A percentile compares a stretch with the other conserved stretches of the same genome.
Conservation (phyloP, 2,888 invertebrate species). For the Ormyrus labotus region DNA sequence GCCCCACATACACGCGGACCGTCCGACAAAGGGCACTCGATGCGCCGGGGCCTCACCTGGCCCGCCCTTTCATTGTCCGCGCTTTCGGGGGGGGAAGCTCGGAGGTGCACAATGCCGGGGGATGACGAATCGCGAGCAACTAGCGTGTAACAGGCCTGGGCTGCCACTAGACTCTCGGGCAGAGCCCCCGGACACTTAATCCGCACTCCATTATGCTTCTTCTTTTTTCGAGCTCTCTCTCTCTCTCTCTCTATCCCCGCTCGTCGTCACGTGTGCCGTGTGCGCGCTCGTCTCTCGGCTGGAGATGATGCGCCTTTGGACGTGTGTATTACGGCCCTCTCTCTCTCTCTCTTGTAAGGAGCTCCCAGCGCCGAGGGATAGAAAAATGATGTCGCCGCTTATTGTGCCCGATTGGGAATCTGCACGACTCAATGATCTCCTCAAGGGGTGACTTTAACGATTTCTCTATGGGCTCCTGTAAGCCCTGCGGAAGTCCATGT, state of each 20-base stretch:
- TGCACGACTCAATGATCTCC: slow-evolving; percentile 20
- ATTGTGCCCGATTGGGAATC: slow-evolving; percentile 40
- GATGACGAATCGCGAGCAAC: slow-evolving; percentile 70
- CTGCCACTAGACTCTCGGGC: slow-evolving; percentile 34
- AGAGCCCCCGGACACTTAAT: slow-evolving; percentile 51
- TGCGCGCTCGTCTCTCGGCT: neutral
- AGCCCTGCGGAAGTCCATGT: too few species aligned
- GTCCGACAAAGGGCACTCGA: neutral
- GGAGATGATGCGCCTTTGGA: neutral
- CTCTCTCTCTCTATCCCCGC: slow-evolving; percentile 37
- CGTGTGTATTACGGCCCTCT: neutral
- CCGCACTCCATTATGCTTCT: slow-evolving; percentile 54
- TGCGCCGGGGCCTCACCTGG: neutral
- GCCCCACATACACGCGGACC: neutral
- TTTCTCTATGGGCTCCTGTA: neutral
- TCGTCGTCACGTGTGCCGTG: neutral
- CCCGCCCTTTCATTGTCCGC: neutral
- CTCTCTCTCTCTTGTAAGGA: too few species aligned
- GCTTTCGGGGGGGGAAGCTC: slow-evolving; percentile 6
- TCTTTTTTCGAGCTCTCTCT: slow-evolving; percentile 37
- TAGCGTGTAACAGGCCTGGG: slow-evolving; percentile 64
- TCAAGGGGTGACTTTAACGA: slow-evolving; percentile 37
- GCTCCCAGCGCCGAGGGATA: neutral
- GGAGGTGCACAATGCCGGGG: slow-evolving; percentile 62
- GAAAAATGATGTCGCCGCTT: slow-evolving; percentile 34